Evolutionary conservation across 2,888 invertebrate genomes (phyloP).

Genomic region (Eupithecia subumbrata): DNA sequence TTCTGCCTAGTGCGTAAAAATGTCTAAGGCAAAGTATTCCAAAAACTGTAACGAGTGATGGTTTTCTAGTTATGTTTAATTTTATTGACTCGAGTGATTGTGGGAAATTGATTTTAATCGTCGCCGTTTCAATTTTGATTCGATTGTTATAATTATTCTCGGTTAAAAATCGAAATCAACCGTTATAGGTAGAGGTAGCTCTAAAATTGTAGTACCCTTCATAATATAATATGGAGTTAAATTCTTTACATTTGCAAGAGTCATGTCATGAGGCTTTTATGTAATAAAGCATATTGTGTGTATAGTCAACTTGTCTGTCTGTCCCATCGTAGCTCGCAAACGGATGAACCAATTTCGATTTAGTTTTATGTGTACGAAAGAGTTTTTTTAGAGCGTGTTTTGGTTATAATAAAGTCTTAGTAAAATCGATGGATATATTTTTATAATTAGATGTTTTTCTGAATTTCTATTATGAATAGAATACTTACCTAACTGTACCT

Average conservation of each 20-base stretch:
- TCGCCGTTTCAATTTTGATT: constrained; percentile 49
- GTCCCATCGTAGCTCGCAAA: not conserved
- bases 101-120: constrained; percentile 48
- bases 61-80: constrained; percentile 53
- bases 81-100: constrained; percentile 53
- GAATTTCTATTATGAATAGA: not conserved
- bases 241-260: too few species aligned
- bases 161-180: not conserved
- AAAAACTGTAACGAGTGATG: constrained; percentile 60
- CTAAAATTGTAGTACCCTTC: too few species aligned
- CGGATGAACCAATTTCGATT: not conserved
- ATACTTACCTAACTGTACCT: not conserved
- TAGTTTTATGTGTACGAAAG: not conserved
- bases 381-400: not conserved
- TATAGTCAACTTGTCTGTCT: not conserved
- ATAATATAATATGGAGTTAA: too few species aligned
- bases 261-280: too few species aligned
- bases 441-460: too few species aligned
- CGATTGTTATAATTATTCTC: constrained; percentile 40
- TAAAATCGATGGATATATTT: too few species aligned
- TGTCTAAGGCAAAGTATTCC: constrained; percentile 27
- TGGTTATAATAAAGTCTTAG: too few species aligned
- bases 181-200: not conserved
- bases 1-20: constrained; percentile 46
- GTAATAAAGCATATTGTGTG: too few species aligned